Base-by-base conservation (phyloP, 2,888 invertebrate species). In the Scrobipalpa costella region DNA sequence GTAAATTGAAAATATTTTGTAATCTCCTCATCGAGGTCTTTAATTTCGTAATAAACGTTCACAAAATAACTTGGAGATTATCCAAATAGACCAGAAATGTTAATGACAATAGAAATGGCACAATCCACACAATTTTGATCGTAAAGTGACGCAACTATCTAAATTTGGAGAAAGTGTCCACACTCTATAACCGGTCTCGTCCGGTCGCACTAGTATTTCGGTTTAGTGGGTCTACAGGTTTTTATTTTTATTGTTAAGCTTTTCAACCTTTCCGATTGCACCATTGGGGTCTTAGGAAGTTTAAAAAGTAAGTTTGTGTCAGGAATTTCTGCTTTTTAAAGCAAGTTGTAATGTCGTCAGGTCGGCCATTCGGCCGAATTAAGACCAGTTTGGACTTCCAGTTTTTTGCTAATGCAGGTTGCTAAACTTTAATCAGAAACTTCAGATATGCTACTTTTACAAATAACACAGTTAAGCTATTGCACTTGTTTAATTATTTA, bases 331-430 rank as follows among this genome's bases (percentile, higher is more conserved):
- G 55, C 33, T n/a, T 34, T 33, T 34, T 1, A 55, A 15, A 60
- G 62, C 60, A 34, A 61, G 62, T 66, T 60, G 27, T 55, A 34
- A 33, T 34, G 55, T 27, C 27, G 52, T 33, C 55, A 15, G 15
- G 34, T 72, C 71, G 34, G 55, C 34, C 50, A 21, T 17, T 17
- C 21, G 17, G 6, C 17, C 55, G 34, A 55, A 34, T 55, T 27
- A 34, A 34, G 55, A 55, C 55, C 34, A 34, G 34, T 55, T 55
- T 55, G 15, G n/a, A n/a, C n/a, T 55, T 34, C 33, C 6, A 33
- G 27, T 27, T 55, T 55, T 55, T 33, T 55, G 34, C 33, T 55
- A 55, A 55, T 55, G 15, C 55, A 55, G 55, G 34, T 55, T 55
- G 34, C 34, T 55, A 19, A 52, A 52, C 21, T 52, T 52, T 52